Percentiles rank a stretch among this genome's conserved stretches.
Conservation (phyloP, 2,797 vertebrate species). For the Hypotaenidia philippensis region DNA sequence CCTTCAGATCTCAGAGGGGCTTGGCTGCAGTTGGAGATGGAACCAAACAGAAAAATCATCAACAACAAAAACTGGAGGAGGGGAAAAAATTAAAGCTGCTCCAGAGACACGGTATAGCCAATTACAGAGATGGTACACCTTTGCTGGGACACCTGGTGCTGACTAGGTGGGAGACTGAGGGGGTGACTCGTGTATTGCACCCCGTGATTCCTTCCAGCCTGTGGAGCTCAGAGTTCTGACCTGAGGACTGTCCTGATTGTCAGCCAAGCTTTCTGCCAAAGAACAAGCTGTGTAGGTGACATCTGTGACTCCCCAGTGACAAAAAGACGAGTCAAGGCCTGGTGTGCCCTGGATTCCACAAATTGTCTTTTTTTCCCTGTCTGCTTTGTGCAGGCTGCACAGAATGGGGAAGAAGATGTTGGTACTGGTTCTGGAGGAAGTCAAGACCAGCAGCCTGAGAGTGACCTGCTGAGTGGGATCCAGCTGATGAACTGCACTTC, state of each 20-base stretch:
- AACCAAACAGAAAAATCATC: not conserved
- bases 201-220: accelerated
- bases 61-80: not conserved
- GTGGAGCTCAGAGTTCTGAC: not conserved
- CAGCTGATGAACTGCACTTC: not conserved
- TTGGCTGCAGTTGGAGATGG: not conserved
- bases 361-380: not conserved
- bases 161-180: not conserved
- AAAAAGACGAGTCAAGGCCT: not conserved
- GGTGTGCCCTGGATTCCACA: not conserved
- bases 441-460: not conserved
- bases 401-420: not conserved
- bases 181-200: not conserved
- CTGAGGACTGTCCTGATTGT: not conserved
- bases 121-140: not conserved
- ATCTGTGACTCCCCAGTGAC: not conserved
- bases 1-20: not conserved
- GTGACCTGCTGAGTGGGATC: not conserved
- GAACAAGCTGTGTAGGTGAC: not conserved
- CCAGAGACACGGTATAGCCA: not conserved
- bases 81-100: not conserved
- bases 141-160: not conserved
- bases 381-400: not conserved
- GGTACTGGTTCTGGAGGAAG: not conserved
- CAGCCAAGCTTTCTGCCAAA: not conserved